Evolutionary conservation across 1,140 invertebrate genomes (phyloP).

Genomic region (Drosophila yakuba): DNA sequence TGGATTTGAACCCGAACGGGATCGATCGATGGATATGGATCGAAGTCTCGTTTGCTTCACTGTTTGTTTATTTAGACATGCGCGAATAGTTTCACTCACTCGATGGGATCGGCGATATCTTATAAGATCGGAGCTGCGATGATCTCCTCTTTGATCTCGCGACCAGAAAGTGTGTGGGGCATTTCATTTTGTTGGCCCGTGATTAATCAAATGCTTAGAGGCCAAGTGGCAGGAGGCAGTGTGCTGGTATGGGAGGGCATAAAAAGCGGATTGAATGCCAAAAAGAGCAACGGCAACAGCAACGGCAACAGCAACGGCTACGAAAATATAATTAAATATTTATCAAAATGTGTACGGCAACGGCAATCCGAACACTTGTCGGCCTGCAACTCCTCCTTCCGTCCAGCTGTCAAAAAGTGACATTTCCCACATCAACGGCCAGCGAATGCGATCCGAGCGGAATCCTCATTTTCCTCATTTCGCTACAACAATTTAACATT

Average conservation of each 20-base stretch:
- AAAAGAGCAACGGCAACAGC: constrained; percentile 63
- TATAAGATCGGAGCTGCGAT: constrained; percentile 4
- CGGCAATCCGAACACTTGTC: constrained; percentile 75
- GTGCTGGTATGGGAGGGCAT: constrained; percentile 13
- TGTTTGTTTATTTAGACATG: constrained; percentile 82
- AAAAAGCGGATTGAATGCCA: constrained; percentile 21
- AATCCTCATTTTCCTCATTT: constrained; percentile 45
- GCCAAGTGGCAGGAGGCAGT: constrained; percentile 6
- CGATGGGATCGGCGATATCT: constrained; percentile 6
- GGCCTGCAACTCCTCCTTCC: constrained; percentile 15
- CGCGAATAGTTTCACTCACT: constrained; percentile 81
- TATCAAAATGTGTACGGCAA: constrained; percentile 76
- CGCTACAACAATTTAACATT: constrained; percentile 80
- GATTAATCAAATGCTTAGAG: constrained; percentile 80
- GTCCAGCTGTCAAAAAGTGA: constrained; percentile 70
- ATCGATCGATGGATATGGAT: constrained; percentile 31
- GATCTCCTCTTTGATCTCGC: constrained; percentile 67
- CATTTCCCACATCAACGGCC: constrained; percentile 79
- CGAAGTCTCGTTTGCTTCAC: constrained; percentile 29
- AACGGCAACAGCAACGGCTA: constrained; percentile 56
- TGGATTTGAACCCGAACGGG: constrained; percentile 18
- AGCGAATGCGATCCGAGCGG: constrained; percentile 31
- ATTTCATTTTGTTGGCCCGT: constrained; percentile 44
- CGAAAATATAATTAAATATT: constrained; percentile 81
- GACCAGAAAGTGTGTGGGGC: constrained; percentile 48